Percentiles rank a stretch among this genome's conserved stretches.
Evolutionary conservation across 2,113 vertebrate genomes (phyloP).

Genomic region (Chitala chitala): DNA sequence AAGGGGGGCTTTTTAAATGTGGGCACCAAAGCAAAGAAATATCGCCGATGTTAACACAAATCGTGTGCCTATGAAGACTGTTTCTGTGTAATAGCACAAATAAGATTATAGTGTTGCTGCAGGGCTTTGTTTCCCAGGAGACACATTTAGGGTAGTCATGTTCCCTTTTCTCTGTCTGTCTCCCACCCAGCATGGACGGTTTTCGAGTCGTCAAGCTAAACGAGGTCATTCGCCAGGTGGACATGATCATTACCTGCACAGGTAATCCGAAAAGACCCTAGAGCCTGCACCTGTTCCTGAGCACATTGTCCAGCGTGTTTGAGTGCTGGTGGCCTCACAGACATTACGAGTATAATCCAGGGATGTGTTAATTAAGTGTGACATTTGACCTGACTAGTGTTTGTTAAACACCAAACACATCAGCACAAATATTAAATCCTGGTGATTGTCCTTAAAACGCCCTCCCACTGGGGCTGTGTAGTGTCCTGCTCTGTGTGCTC

Average conservation of each 20-base stretch:
- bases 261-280: conserved; percentile 56
- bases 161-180: conserved; percentile 22
- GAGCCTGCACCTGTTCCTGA: not conserved
- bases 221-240: conserved; percentile 93
- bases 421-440: not conserved
- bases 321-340: not conserved
- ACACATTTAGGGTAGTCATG: conserved; percentile 17
- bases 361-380: no score
- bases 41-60: no score
- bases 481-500: not conserved
- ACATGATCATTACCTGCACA: conserved; percentile 97
- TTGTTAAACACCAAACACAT: no score
- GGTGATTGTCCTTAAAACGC: not conserved
- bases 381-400: no score
- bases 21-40: no score
- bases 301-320: not conserved
- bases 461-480: not conserved
- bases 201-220: conserved; percentile 95
- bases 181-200: conserved; percentile 85
- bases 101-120: not conserved
- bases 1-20: no score
- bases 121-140: not conserved
- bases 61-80: no score
- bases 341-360: no score
- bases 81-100: no score